Base-by-base conservation (phyloP, 2,113 vertebrate species). In the Gopherus flavomarginatus region DNA sequence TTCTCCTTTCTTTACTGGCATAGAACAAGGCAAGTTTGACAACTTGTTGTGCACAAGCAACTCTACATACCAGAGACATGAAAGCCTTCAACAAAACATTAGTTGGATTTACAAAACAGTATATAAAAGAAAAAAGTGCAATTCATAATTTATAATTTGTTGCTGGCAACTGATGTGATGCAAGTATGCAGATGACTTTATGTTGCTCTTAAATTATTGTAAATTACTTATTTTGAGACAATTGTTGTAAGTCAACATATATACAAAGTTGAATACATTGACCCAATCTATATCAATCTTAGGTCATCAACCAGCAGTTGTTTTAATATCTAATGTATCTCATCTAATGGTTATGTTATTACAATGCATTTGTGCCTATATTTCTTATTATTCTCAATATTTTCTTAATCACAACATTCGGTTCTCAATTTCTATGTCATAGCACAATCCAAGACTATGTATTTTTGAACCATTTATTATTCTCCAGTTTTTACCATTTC, bases 131-230 rank as follows among this genome's bases (percentile, higher is more conserved):
- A 57, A 7, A 88, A 91, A 89, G 91, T 65, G n/a, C 13, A 79
- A 96, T 95, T 97, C 89, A 95, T 92, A 93, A 90, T 93, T 97
- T 95, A 94, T 94, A 91, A 94, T 94, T 96, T 95, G 52, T 83
- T 92, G 16, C 84, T 96, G 54, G 83, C 65, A 96, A 79, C 93
- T 96, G 95, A 96, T 95, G 88, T 93, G 35, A 87, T 88, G 65
- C 92, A 22, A 96, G 81, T 82, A 90, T 38, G 87, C 57, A 92
- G 50, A 96, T 91, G 62, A 93, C 69, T 81, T 52, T 93, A 57
- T 94, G 72, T 91, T 79, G 56, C 93, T 81, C 89, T 97, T 96
- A 94, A 97, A 95, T 96, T 92, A 96, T 14, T 79, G 24, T 95
- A 92, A 94, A 69, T 31, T 86, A 24, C 7, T 94, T 95, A 53